Conservation (phyloP, 2,113 vertebrate genomes). For the Perognathus longimembris region DNA sequence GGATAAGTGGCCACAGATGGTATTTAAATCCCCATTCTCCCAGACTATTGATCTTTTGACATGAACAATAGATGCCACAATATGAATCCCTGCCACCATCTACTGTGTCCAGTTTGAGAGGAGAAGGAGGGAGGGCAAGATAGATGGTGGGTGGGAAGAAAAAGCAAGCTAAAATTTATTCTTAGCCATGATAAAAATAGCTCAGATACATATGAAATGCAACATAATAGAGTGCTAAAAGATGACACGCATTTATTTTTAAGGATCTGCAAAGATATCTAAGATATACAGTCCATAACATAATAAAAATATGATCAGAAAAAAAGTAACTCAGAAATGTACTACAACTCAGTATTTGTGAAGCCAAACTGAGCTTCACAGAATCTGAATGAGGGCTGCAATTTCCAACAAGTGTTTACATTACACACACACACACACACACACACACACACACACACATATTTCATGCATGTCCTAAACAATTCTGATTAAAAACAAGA, state of each 20-base stretch:
- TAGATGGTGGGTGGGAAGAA: no score
- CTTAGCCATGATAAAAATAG: not conserved
- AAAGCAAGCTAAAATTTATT: not conserved
- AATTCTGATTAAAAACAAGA: not conserved
- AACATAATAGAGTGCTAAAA: no score
- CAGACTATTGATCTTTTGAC: constrained; percentile 36
- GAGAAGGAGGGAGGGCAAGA: not conserved
- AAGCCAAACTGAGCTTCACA: not conserved
- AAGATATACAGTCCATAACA: no score
- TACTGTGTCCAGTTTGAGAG: not conserved
- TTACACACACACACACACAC: no score
- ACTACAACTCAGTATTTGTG: not conserved
- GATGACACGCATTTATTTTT: no score
- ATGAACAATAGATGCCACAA: not conserved
- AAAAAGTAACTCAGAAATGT: not conserved
- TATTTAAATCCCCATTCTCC: constrained; percentile 34
- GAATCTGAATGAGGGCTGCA: not conserved
- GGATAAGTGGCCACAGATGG: constrained; percentile 61
- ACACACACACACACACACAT: no score
- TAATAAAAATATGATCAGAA: no score
- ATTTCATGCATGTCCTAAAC: not conserved
- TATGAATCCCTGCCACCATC: not conserved
- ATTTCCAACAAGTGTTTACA: not conserved
- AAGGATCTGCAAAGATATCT: no score
- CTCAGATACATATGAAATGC: no score